Evolutionary conservation across 2,797 vertebrate genomes (phyloP), one percentile per base, ranked within the genome.

Genomic region (Emys orbicularis): DNA sequence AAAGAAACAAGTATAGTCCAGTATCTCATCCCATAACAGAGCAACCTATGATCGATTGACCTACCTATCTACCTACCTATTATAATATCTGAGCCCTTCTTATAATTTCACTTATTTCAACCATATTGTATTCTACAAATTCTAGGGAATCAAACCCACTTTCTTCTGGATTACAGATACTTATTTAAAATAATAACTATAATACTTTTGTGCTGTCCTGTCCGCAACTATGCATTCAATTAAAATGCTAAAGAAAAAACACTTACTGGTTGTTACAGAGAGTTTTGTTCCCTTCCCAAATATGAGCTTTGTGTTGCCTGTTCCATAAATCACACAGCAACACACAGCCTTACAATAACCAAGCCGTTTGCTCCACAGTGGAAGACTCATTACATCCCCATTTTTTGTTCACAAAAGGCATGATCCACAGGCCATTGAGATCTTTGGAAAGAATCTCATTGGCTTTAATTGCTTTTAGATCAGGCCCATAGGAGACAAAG

Each of bases 211-310:
- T 54, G 53, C n/a, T 72, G 19, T 41, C 2, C 19, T 23, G 10
- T n/a, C 10, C 5, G 6, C 68, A 37, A 19, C 68, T 37, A 5
- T 10, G 61, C 3, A 23, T 37, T 21, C 68, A 21, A 21, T 41
- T 12, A 41, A 41, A 72, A 41, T 37, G 37, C 31, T 23, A 6
- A 31, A 77, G 25, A 4, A 77, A 77, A 77, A 9, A 1, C 27
- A 97, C 96, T 44, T 96, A 97, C 97, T 88, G 95, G 96, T 90
- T 47, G 85, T 79, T 41, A 97, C 65, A 13, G 92, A 96, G 68
- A 97, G 94, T 80, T 53, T 57, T 13, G 96, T 97, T 52, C 97
- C 97, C 7, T 84, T 80, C 50, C 96, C 96, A 94, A 97, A 97
- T 82, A 41, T 56, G 81, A 97, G 89, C 59, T 91, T 92, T 83